Base-by-base conservation (phyloP, 2,113 vertebrate species). In the Cephalopterus ornatus region DNA sequence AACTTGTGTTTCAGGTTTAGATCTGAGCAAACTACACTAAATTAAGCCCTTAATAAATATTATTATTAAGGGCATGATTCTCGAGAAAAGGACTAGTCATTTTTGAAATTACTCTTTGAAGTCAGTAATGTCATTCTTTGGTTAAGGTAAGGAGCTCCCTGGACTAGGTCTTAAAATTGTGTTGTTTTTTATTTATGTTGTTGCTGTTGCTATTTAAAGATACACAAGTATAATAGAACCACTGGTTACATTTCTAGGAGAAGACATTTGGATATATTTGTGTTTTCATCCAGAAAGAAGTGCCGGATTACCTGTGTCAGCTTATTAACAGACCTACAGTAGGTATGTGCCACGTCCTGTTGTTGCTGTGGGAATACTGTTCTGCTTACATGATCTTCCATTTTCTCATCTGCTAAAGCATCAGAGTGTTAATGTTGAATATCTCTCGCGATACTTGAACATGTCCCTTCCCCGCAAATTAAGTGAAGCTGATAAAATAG, bases 401-500 rank as follows among this genome's bases (percentile, higher is more conserved):
- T 91, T 92, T 95, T 78, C 65, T 87, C 35, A 85, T 79, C 61
- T 73, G 62, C 50, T 87, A 67, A 89, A 77, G 50, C 46, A 83
- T 66, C 35, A 68, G 56, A 26, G 49, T 67, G 32, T 78, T 89
- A 86, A 92, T 84, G 49, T 35, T 83, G 52, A 78, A 63, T 75
- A n/a, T n/a, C n/a, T n/a, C n/a, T n/a, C n/a, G n/a, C n/a, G n/a
- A n/a, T n/a, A n/a, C n/a, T 92, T 79, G 52, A 88, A 79, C 49
- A 76, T 56, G n/a, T 91, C 22, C 32, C 47, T 92, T 93, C 89
- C 59, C 74, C 61, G 71, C 76, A 87, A 87, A 91, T 97, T 84
- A 92, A 94, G 39, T 71, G 76, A 85, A 71, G 71, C 73, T 89
- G 89, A 89, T 93, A 91, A 97, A 93, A 92, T 68, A 70, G 33